Evolutionary conservation across 2,888 invertebrate species (phyloP).

Genomic region (Lingula anatina): DNA sequence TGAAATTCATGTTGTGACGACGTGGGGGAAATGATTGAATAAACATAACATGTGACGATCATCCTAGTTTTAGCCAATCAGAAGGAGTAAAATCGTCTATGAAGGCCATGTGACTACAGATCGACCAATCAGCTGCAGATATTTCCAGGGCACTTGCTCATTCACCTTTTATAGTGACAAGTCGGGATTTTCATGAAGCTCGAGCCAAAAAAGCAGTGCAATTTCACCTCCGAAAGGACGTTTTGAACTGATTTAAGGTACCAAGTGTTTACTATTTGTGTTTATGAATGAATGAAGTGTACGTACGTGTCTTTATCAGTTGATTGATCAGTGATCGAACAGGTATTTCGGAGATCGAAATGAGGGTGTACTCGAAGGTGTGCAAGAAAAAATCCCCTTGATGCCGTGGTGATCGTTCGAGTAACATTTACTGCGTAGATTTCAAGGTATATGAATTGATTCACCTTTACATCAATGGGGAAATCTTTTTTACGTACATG

Average conservation of each 20-base stretch:
- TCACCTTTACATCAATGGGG: too few relatives aligned
- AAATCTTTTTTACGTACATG: too few relatives aligned
- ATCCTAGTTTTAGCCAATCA: too few relatives aligned
- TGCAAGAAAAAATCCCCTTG: background rate
- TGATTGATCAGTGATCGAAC: too few relatives aligned
- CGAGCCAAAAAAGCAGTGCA: background rate
- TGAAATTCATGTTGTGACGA: too few relatives aligned
- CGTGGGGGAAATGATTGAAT: too few relatives aligned
- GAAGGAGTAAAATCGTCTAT: conserved; percentile 5
- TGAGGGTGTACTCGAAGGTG: background rate
- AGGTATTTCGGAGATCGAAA: too few relatives aligned
- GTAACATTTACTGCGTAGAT: too few relatives aligned
- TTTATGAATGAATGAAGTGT: background rate
- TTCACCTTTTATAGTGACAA: conserved; percentile 43
- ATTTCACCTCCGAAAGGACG: background rate
- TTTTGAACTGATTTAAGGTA: background rate
- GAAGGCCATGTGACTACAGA: conserved; percentile 12
- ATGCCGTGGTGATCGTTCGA: too few relatives aligned
- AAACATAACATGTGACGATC: too few relatives aligned
- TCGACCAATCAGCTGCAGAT: conserved; percentile 15
- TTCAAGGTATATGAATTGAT: too few relatives aligned
- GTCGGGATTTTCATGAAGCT: background rate
- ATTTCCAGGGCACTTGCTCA: conserved; percentile 33
- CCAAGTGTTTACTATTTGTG: background rate
- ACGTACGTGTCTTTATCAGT: background rate